A percentile compares a stretch with the other conserved stretches of the same genome.
Evolutionary conservation across 2,888 invertebrate species (phyloP).

Genomic region (Leucoptera coffeella): DNA sequence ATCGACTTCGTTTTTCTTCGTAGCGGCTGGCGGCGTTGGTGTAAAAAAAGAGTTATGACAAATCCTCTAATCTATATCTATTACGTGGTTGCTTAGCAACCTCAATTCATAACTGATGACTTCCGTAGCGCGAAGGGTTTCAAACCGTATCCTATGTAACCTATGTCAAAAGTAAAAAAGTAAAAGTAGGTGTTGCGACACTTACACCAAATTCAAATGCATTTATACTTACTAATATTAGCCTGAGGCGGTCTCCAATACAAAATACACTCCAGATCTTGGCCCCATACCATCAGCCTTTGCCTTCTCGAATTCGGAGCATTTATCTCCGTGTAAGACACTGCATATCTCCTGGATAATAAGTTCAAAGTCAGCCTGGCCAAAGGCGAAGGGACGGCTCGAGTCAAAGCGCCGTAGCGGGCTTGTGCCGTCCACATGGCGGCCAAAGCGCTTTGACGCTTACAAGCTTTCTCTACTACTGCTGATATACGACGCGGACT

Average conservation of each 20-base stretch:
- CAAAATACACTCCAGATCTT: slow-evolving; percentile 55
- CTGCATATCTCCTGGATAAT: slow-evolving; percentile 60
- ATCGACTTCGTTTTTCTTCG: too few species aligned
- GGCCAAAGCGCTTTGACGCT: slow-evolving; percentile 45
- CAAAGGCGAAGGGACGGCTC: slow-evolving; percentile 54
- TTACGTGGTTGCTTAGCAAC: too few species aligned
- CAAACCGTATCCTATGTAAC: too few species aligned
- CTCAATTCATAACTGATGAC: too few species aligned
- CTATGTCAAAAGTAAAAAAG: too few species aligned
- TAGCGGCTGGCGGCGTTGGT: too few species aligned
- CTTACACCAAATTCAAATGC: too few species aligned
- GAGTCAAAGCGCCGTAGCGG: slow-evolving; percentile 51
- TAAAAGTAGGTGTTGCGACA: too few species aligned
- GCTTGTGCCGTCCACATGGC: slow-evolving; percentile 44
- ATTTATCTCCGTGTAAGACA: slow-evolving; percentile 58
- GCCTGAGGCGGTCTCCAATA: slow-evolving; percentile 74
- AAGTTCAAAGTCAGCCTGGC: slow-evolving; percentile 52
- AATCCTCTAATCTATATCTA: too few species aligned
- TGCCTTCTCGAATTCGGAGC: slow-evolving; percentile 22
- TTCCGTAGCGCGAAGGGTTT: too few species aligned
- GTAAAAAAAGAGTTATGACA: too few species aligned
- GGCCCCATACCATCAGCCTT: slow-evolving; percentile 58
- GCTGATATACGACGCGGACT: slow-evolving; percentile 29
- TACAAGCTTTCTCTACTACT: slow-evolving; percentile 21
- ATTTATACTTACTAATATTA: slow-evolving; percentile 69